phyloP scores from a whole-genome alignment of 2,888 invertebrate species.

The Pyrgus malvae region DNA sequence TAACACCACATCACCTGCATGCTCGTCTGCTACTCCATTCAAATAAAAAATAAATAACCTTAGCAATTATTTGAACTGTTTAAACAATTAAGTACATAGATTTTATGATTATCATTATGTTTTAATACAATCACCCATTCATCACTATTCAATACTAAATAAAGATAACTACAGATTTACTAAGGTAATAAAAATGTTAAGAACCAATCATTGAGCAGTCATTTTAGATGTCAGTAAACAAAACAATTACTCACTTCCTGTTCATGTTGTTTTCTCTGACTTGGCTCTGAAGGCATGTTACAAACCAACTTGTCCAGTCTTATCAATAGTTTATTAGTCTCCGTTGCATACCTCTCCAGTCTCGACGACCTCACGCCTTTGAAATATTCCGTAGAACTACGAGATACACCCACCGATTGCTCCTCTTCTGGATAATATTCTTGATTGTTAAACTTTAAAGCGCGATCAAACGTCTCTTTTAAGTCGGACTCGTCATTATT shows the following conservation, averaged over 20 bases:
- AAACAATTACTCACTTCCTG: conserved; percentile 75
- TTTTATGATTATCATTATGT: too few relatives aligned
- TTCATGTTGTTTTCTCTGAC: conserved; percentile 88
- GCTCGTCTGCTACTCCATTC: too few relatives aligned
- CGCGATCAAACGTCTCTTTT: conserved; percentile 80
- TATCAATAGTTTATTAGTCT: conserved; percentile 97
- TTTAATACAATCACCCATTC: too few relatives aligned
- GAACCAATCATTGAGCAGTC: too few relatives aligned
- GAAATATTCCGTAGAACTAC: conserved; percentile 88
- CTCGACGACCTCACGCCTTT: conserved; percentile 83
- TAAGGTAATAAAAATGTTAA: too few relatives aligned
- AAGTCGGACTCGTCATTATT: conserved; percentile 88
- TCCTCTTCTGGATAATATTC: conserved; percentile 64
- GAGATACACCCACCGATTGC: conserved; percentile 84
- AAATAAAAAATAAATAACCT: too few relatives aligned
- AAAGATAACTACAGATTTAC: too few relatives aligned
- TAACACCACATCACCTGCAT: too few relatives aligned
- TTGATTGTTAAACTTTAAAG: conserved; percentile 65
- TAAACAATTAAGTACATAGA: too few relatives aligned
- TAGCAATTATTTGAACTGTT: too few relatives aligned
- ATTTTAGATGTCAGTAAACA: too few relatives aligned
- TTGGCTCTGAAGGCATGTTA: conserved; percentile 88
- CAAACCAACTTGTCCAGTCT: conserved; percentile 94
- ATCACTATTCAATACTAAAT: too few relatives aligned
- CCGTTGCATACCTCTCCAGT: conserved; percentile 94